Percentiles rank a stretch among this genome's conserved stretches.
Conservation (phyloP, 2,113 vertebrate species). For the Isichthys henryi region DNA sequence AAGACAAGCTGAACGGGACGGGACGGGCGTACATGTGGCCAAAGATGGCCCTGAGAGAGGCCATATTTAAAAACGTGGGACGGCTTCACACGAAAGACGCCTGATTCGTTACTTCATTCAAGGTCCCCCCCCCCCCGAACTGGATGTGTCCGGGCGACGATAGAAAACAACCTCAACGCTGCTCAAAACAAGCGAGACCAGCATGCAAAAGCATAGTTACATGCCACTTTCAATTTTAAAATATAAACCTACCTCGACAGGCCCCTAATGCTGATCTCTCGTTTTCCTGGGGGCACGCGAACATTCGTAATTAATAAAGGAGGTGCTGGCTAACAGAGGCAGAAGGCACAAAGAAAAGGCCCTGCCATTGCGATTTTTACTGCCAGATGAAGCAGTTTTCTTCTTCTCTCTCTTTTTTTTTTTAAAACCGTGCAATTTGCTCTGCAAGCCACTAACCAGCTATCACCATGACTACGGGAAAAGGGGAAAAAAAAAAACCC, state of each 20-base stretch:
- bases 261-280: not conserved
- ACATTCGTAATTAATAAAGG: not conserved
- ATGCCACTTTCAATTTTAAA: not conserved
- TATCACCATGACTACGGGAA: slow-evolving; percentile 7
- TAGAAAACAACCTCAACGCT: not conserved
- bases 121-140: not conserved
- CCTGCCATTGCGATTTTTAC: not conserved
- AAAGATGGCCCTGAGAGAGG: not conserved
- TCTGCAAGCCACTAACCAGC: slow-evolving; percentile 9
- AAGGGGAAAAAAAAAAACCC: not conserved
- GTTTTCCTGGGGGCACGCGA: not conserved
- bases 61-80: not conserved
- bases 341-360: not conserved
- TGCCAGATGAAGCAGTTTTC: not conserved
- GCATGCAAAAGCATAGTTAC: not conserved
- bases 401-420: not conserved
- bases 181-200: not conserved
- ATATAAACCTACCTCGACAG: not conserved
- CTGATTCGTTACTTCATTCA: not conserved
- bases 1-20: not conserved
- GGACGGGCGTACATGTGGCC: not conserved
- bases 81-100: not conserved
- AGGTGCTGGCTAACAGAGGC: not conserved
- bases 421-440: not conserved
- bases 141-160: not conserved